phyloP scores from a whole-genome alignment of 30 jellyfish, hydroid and myxozoan genomes.

The Chironex yamaguchii region DNA sequence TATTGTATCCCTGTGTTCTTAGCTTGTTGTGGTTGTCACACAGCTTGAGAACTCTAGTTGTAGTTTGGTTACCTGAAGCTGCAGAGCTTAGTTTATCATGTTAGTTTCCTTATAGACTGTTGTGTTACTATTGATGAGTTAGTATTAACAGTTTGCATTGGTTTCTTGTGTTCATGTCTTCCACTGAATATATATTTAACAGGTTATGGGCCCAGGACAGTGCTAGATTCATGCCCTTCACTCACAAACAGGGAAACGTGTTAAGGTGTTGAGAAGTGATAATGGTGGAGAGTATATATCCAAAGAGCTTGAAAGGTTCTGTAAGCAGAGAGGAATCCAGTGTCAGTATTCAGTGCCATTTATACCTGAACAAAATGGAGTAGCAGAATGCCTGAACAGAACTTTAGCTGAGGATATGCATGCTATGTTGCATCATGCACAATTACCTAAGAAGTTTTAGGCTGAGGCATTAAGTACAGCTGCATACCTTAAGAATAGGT shows the following conservation, averaged over 20 bases:
- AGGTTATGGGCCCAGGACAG: too few species aligned
- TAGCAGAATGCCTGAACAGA: conserved; percentile 42
- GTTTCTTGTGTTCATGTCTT: too few species aligned
- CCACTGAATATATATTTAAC: too few species aligned
- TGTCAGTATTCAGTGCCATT: conserved; percentile 29
- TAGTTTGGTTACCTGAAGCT: too few species aligned
- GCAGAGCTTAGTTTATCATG: too few species aligned
- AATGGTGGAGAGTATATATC: conserved; percentile 37
- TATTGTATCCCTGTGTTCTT: too few species aligned
- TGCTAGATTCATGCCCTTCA: too few species aligned
- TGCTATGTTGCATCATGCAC: conserved; percentile 54
- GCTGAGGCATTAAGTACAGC: conserved; percentile 49
- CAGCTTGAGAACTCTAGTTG: too few species aligned
- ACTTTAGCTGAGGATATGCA: conserved; percentile 29
- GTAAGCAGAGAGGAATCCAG: conserved; percentile 32
- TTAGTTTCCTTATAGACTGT: too few species aligned
- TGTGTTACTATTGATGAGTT: too few species aligned
- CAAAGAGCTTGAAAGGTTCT: neutral
- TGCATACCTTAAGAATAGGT: conserved; percentile 14
- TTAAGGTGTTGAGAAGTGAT: conserved; percentile 14
- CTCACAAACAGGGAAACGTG: conserved; percentile 24
- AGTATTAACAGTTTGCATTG: too few species aligned
- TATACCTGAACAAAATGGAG: conserved; percentile 49
- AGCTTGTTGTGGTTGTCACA: too few species aligned
- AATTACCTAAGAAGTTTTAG: conserved; percentile 29